A percentile compares a stretch with the other conserved stretches of the same genome.
phyloP scores from a whole-genome alignment of 1,140 invertebrate genomes.

The Drosophila lini region DNA sequence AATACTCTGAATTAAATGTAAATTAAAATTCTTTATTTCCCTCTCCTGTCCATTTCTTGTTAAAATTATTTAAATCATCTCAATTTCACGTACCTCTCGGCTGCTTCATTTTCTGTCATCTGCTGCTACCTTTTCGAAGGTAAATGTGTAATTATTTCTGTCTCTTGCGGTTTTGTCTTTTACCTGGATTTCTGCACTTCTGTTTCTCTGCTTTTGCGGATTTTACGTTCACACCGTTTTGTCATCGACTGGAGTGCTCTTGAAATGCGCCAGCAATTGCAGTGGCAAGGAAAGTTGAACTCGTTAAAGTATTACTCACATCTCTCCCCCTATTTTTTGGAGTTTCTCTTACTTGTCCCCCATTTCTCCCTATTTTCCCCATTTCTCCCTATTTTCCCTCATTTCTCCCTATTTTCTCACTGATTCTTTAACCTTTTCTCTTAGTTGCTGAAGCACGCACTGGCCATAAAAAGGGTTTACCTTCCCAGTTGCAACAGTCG shows the following conservation, averaged over 20 bases:
- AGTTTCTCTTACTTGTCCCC: background rate
- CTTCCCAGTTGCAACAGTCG: slow-evolving; percentile 19
- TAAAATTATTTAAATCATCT: slow-evolving; percentile 12
- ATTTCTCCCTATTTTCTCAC: background rate
- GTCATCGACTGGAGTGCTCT: slow-evolving; percentile 64
- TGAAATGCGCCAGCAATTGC: slow-evolving; percentile 54
- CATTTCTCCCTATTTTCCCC: background rate
- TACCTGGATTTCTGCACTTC: slow-evolving; percentile 19
- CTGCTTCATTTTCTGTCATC: slow-evolving; percentile 21
- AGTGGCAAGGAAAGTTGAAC: slow-evolving; percentile 40
- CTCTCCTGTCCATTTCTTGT: background rate
- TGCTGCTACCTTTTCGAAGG: slow-evolving; percentile 25
- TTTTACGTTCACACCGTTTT: slow-evolving; percentile 59
- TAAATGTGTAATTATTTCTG: slow-evolving; percentile 62
- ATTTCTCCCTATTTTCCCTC: background rate
- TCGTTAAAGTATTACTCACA: slow-evolving; percentile 41
- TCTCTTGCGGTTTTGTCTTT: slow-evolving; percentile 63
- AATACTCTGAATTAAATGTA: background rate
- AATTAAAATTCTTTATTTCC: background rate
- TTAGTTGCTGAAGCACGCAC: slow-evolving; percentile 48
- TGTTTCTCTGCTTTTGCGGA: slow-evolving; percentile 14
- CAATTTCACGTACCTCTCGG: slow-evolving; percentile 14
- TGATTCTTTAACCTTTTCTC: slow-evolving; percentile 6
- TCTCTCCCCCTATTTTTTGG: background rate
- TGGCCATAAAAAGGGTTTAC: slow-evolving; percentile 62